These are phyloP conservation scores for Agrochola circellaris DNA, from an alignment of 2,888 invertebrate species.

Conservation along the genomic window DNA sequence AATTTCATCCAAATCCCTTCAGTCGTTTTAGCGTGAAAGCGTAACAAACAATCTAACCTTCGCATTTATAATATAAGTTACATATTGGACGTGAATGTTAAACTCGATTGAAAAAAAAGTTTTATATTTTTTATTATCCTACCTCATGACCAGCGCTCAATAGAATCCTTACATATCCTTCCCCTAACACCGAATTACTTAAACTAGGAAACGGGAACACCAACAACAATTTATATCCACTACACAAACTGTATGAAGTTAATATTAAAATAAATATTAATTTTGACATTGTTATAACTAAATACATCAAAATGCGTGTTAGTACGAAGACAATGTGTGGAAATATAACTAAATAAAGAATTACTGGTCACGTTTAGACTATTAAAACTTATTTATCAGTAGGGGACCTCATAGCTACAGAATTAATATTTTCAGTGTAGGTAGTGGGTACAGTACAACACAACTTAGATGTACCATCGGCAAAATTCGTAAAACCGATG, in stretches of 20 bases:
- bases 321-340: conserved; percentile 3
- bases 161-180: conserved; percentile 8
- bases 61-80: too few species aligned
- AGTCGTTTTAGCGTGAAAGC: too few species aligned
- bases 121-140: too few species aligned
- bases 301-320: background rate
- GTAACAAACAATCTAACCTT: too few species aligned
- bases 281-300: conserved; percentile 13
- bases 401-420: background rate
- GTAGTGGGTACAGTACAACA: too few species aligned
- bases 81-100: too few species aligned
- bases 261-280: background rate
- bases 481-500: too few species aligned
- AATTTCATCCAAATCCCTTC: too few species aligned
- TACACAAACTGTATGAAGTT: conserved; percentile 2
- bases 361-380: background rate
- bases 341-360: background rate
- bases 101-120: too few species aligned
- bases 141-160: conserved; percentile 14
- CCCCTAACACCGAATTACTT: background rate
- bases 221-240: conserved; percentile 12
- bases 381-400: conserved; percentile 12
- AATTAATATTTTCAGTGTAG: background rate
- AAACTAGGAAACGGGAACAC: conserved; percentile 12
- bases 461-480: too few species aligned